Percentiles rank a stretch among this genome's conserved stretches.
These are phyloP conservation scores for Tarsius wallacei DNA, from an alignment of 2,797 vertebrate genomes.

Conservation along the genomic window DNA sequence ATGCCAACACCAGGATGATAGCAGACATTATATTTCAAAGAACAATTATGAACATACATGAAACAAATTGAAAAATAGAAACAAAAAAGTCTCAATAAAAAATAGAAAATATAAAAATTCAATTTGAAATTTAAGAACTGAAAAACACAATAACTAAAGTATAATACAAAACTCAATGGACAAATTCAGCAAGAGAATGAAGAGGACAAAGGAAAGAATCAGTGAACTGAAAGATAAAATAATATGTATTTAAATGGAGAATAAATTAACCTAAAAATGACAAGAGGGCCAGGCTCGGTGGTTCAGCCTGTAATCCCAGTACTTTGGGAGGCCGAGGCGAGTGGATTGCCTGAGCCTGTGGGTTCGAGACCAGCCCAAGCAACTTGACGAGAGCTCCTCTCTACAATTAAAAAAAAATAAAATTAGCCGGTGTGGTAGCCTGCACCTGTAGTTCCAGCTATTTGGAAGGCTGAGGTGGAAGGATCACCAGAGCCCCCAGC, in stretches of 20 bases:
- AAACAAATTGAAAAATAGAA: slow-evolving; percentile 10
- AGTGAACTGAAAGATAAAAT: background rate
- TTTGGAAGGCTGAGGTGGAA: too few relatives aligned
- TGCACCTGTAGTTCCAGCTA: too few relatives aligned
- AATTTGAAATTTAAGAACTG: background rate
- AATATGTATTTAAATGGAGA: background rate
- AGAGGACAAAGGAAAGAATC: background rate
- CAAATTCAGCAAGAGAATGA: background rate
- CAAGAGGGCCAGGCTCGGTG: background rate
- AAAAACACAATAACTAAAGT: background rate
- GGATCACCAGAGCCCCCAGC: too few relatives aligned
- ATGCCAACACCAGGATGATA: background rate
- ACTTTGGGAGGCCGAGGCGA: too few relatives aligned
- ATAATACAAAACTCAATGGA: background rate
- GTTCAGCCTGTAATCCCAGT: too few relatives aligned
- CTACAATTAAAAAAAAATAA: too few relatives aligned
- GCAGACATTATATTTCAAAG: background rate
- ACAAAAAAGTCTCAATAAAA: background rate
- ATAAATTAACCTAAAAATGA: background rate
- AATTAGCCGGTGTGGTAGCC: too few relatives aligned
- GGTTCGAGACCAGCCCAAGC: too few relatives aligned
- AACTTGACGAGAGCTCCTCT: too few relatives aligned
- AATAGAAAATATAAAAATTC: background rate
- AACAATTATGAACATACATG: background rate
- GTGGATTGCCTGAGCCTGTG: too few relatives aligned